phyloP scores from a whole-genome alignment of 2,797 vertebrate genomes.

The Cossypha dichroa region DNA sequence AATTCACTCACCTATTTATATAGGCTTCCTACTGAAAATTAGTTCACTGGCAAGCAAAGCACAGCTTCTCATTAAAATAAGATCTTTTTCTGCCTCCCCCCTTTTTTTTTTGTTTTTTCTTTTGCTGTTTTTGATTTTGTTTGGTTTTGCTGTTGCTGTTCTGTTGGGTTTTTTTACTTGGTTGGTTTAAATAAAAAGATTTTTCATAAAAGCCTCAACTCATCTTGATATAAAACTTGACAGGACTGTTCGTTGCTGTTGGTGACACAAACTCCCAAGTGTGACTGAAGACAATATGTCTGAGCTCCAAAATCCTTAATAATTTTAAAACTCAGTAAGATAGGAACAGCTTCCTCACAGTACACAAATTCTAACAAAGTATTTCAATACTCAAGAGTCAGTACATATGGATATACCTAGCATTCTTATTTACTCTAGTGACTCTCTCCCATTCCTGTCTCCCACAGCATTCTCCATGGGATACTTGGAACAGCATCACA shows the following conservation, averaged over 20 bases:
- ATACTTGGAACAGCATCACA: neutral
- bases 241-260: neutral
- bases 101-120: neutral
- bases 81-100: accelerated
- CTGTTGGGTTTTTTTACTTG: neutral
- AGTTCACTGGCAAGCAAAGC: neutral
- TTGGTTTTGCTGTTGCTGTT: neutral
- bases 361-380: neutral
- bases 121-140: neutral
- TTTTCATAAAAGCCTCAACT: neutral
- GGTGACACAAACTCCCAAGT: neutral
- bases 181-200: neutral
- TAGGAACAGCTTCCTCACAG: neutral
- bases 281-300: accelerated
- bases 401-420: neutral
- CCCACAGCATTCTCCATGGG: neutral
- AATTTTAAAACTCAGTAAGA: neutral
- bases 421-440: neutral
- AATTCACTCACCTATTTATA: neutral
- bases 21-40: neutral
- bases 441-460: neutral
- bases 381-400: neutral
- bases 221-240: neutral
- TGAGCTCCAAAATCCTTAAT: neutral
- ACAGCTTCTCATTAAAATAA: neutral